Percentiles rank a stretch among this genome's conserved stretches.
These are phyloP conservation scores for Atractosteus spatula DNA, from an alignment of 2,113 vertebrate species.

Conservation along the genomic window DNA sequence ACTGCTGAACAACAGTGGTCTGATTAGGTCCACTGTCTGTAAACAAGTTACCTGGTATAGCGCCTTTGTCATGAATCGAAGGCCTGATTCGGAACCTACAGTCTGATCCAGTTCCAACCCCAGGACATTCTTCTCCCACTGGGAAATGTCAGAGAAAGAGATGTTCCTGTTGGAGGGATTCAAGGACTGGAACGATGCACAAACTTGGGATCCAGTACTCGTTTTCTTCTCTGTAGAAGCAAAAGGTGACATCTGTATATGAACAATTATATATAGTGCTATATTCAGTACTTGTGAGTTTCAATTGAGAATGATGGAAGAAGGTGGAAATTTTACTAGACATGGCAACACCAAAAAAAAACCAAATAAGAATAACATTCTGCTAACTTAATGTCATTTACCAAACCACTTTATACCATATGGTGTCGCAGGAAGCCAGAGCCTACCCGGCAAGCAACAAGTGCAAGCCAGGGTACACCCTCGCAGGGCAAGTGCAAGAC, in stretches of 20 bases:
- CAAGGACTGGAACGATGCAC: not conserved
- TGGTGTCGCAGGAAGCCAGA: too few species aligned
- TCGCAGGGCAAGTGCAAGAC: too few species aligned
- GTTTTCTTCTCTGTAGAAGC: slow-evolving; percentile 11
- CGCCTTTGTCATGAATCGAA: slow-evolving; percentile 20
- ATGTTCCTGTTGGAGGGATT: slow-evolving; percentile 21
- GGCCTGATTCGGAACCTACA: slow-evolving; percentile 9
- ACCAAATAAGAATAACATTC: too few species aligned
- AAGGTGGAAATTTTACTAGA: too few species aligned
- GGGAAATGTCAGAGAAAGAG: slow-evolving; percentile 34
- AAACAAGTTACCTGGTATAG: slow-evolving; percentile 32
- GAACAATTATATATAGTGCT: not conserved
- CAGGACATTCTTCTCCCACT: slow-evolving; percentile 42
- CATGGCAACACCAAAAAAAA: too few species aligned
- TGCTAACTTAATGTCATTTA: too few species aligned
- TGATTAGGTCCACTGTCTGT: not conserved
- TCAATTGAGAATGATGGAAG: not conserved
- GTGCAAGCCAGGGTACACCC: too few species aligned
- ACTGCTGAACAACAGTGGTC: too few species aligned
- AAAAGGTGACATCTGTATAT: not conserved
- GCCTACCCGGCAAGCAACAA: too few species aligned
- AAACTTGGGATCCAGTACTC: not conserved
- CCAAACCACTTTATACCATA: too few species aligned
- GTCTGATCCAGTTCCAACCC: not conserved
- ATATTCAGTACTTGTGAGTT: not conserved